Percentiles rank a stretch among this genome's conserved stretches.
Conservation (phyloP, 2,113 vertebrate species). For the Phylloscopus trochiloides region DNA sequence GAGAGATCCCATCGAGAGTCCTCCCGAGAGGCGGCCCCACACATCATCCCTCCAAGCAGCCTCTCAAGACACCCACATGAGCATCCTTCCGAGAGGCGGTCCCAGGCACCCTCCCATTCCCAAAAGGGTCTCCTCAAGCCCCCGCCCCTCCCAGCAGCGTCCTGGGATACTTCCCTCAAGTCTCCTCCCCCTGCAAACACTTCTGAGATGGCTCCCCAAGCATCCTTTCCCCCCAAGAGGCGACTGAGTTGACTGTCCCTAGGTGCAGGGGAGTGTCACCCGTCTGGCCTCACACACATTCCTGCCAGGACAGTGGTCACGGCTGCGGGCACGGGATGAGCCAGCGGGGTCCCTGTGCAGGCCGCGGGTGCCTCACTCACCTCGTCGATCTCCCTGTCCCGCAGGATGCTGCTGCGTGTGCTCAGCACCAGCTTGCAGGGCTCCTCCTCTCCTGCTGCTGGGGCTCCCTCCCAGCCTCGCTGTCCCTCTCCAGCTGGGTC, state of each 20-base stretch:
- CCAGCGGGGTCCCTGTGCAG: accelerated
- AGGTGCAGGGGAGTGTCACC: not conserved
- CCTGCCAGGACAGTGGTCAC: not conserved
- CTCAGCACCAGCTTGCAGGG: not conserved
- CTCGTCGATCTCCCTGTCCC: not conserved
- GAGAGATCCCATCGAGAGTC: not conserved
- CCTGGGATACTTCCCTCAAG: not conserved
- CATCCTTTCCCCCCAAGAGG: no score
- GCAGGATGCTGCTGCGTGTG: not conserved
- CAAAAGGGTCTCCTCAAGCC: not conserved
- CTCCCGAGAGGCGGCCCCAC: not conserved
- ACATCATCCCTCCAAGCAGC: no score
- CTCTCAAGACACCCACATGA: not conserved
- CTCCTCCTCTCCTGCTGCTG: not conserved
- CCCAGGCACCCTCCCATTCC: not conserved
- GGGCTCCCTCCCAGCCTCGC: not conserved
- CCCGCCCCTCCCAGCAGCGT: not conserved
- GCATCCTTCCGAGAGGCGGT: not conserved
- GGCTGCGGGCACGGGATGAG: accelerated
- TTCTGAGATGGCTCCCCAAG: not conserved
- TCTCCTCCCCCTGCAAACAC: not conserved
- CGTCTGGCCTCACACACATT: not conserved
- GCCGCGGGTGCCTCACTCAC: not conserved
- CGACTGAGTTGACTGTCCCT: not conserved
- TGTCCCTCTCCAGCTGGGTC: not conserved